phyloP scores from a whole-genome alignment of 2,113 vertebrate genomes.

The Oreochromis aureus region DNA sequence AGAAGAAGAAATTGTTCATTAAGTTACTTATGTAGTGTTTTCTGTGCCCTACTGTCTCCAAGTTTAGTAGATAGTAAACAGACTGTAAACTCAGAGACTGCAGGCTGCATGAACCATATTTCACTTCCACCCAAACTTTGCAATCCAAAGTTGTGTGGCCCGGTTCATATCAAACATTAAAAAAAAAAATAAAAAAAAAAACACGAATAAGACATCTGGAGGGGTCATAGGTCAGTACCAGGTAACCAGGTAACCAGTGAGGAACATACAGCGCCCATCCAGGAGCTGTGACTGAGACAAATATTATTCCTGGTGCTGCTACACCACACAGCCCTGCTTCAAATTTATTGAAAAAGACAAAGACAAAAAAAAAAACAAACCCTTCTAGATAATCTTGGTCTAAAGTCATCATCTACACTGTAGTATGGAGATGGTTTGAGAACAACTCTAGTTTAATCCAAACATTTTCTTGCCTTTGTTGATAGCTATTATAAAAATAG shows the following conservation, averaged over 20 bases:
- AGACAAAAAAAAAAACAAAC: background rate
- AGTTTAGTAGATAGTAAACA: too few species aligned
- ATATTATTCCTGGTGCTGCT: too few species aligned
- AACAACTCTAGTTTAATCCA: accelerated
- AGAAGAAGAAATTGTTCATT: too few species aligned
- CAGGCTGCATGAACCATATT: background rate
- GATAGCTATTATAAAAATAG: background rate
- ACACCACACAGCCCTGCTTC: too few species aligned
- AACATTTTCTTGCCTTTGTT: background rate
- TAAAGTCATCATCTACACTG: background rate
- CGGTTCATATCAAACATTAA: accelerated
- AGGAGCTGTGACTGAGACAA: too few species aligned
- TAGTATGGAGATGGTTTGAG: background rate
- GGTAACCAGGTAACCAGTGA: background rate
- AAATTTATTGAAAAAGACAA: background rate
- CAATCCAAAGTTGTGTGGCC: background rate
- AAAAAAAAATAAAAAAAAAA: background rate
- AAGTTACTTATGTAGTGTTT: too few species aligned
- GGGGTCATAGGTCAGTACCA: background rate
- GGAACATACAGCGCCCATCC: accelerated
- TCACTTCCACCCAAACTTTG: background rate
- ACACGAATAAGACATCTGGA: background rate
- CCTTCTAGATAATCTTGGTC: background rate
- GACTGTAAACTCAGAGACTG: too few species aligned
- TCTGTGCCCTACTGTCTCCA: too few species aligned